These are phyloP conservation scores for Amphilophus citrinellus DNA, from an alignment of 2,113 vertebrate species.

Conservation along the genomic window DNA sequence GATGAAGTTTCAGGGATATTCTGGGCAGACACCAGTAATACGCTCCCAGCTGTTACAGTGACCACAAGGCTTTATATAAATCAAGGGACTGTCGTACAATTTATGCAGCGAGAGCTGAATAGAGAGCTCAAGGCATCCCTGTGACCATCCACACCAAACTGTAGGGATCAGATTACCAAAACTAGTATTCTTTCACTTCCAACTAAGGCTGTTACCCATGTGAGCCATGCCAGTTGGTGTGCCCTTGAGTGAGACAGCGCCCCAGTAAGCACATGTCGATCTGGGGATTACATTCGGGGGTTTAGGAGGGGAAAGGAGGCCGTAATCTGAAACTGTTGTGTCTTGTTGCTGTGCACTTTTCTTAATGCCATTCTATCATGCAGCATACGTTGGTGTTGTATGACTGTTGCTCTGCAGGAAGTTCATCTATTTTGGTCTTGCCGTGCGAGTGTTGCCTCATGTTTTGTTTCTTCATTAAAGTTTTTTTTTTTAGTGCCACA, in stretches of 20 bases:
- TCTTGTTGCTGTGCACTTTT: conserved; percentile 79
- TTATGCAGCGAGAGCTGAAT: conserved; percentile 59
- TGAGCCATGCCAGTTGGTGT: conserved; percentile 73
- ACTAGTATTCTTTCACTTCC: conserved; percentile 72
- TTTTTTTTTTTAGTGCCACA: conserved; percentile 22
- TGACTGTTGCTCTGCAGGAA: conserved; percentile 65
- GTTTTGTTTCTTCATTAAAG: conserved; percentile 53
- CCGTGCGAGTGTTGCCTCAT: conserved; percentile 50
- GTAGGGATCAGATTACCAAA: conserved; percentile 67
- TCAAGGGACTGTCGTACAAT: conserved; percentile 59
- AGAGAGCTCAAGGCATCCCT: conserved; percentile 59
- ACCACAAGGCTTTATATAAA: conserved; percentile 77
- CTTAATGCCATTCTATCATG: conserved; percentile 72
- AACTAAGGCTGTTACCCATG: conserved; percentile 69
- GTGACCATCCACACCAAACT: conserved; percentile 58
- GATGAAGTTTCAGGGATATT: conserved; percentile 74
- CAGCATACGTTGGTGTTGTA: conserved; percentile 66
- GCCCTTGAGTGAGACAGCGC: conserved; percentile 80
- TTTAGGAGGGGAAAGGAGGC: conserved; percentile 75
- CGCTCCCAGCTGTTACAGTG: conserved; percentile 74
- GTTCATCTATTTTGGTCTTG: conserved; percentile 71
- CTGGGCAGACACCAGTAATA: conserved; percentile 59
- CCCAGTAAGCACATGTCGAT: conserved; percentile 74
- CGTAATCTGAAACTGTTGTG: conserved; percentile 82
- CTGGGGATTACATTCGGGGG: conserved; percentile 78